A percentile compares a stretch with the other conserved stretches of the same genome.
These are phyloP conservation scores for Tetragnatha montana DNA, from an alignment of 2,888 invertebrate genomes.

Conservation along the genomic window DNA sequence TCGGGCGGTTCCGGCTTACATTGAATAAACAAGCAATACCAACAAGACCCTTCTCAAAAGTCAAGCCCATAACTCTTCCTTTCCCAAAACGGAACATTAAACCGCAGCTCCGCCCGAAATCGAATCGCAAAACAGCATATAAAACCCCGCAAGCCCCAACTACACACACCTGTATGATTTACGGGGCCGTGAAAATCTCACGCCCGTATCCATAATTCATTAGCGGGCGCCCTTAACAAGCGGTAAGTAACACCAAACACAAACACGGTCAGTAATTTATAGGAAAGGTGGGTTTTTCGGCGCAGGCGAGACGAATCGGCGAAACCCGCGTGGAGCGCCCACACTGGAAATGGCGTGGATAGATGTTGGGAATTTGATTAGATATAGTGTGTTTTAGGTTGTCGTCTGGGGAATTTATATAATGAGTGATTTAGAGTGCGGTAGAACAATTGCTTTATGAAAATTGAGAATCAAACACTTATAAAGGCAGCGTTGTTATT, in stretches of 20 bases:
- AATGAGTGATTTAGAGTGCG: too few relatives aligned
- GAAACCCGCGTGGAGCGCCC: neutral
- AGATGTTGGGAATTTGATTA: too few relatives aligned
- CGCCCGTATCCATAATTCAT: constrained; percentile 12
- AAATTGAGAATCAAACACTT: too few relatives aligned
- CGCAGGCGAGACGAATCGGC: neutral
- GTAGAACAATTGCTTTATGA: too few relatives aligned
- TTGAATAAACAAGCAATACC: too few relatives aligned
- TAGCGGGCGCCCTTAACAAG: neutral
- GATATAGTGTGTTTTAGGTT: too few relatives aligned
- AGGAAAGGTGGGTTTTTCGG: neutral
- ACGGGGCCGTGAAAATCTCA: constrained; percentile 4
- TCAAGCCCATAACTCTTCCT: neutral
- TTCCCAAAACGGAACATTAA: neutral
- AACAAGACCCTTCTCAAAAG: too few relatives aligned
- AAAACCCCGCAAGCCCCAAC: neutral
- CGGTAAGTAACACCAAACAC: neutral
- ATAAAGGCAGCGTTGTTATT: too few relatives aligned
- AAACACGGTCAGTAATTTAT: neutral
- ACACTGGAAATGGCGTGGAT: too few relatives aligned
- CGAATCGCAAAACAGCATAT: too few relatives aligned
- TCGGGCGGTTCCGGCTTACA: too few relatives aligned
- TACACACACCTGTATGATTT: constrained; percentile 5
- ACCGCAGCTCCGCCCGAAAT: neutral
- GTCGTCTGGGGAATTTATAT: too few relatives aligned